Evolutionary conservation across 37 sponge, comb jelly and placozoan genomes (phyloP), one percentile per base, ranked within the genome.

Genomic region (Beroe forskalii): DNA sequence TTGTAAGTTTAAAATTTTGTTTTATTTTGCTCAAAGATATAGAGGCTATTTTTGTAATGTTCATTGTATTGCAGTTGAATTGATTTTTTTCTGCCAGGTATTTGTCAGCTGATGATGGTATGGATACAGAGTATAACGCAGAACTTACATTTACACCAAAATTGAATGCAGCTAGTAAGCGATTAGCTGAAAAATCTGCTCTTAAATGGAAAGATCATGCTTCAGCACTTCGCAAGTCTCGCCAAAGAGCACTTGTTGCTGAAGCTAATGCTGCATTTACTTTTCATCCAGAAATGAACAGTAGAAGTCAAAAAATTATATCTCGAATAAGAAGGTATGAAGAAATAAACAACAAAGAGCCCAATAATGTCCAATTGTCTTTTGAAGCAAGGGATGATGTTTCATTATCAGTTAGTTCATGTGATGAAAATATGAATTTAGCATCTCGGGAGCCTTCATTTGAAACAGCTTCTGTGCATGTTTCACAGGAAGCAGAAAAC

Each of bases 71-170:
- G n/a, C n/a, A n/a, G n/a, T n/a, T n/a, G n/a, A n/a, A n/a, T n/a
- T n/a, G n/a, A n/a, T n/a, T n/a, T n/a, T n/a, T n/a, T n/a, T n/a
- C n/a, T n/a, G n/a, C n/a, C n/a, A n/a, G n/a, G n/a, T n/a, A n/a
- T n/a, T n/a, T n/a, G n/a, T n/a, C n/a, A n/a, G n/a, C n/a, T 33
- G 72, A 69, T 35, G 86, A 80, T 80, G 86, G 86, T 80, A 80
- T 80, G 86, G 86, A 80, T 48, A 38, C 44, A n/a, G 86, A 3
- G 1, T 80, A 80, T 37, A 80, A 80, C 28, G 23, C 86, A 20
- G 86, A 80, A 27, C 86, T 80, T 24, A 80, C 86, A 20, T 80
- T 80, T 80, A 12, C 86, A 25, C 86, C 86, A 6, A 41, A 44
- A 25, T 38, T 80, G 35, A 80, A 80, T 38, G 86, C 39, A 43